Evolutionary conservation across 2,797 vertebrate genomes (phyloP), one percentile per base, ranked within the genome.

Genomic region (Enteromius argenteus): DNA sequence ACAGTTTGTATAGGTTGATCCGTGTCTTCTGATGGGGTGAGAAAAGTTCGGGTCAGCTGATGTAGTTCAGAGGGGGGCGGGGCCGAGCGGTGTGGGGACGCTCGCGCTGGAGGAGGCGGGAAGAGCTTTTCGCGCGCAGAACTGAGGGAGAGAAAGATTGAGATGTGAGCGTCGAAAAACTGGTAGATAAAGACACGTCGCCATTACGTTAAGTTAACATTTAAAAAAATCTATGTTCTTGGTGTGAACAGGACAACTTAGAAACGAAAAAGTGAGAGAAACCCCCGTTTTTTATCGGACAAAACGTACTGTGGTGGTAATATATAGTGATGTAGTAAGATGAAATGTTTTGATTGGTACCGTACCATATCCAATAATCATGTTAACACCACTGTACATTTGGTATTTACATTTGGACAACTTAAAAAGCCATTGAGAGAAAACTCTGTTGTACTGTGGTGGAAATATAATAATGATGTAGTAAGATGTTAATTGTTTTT

Each of bases 21-120:
- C 14, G 64, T 21, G 71, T 67, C 56, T 27, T 74, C 67, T 84
- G 83, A 79, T 64, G 10, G 76, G 58, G 42, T 17, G 27, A 39
- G 32, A 53, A 67, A 80, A 80, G 60, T 80, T 75, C 32, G 17
- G 67, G 42, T 69, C 39, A 37, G 37, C 42, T 49, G 76, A 42
- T 64, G 42, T 66, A 80, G 67, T 5, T 62, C 23, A 4, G 62
- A 42, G 77, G 35, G 62, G 69, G 83, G 83, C 69, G 84, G 37
- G 35, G 78, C 62, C 71, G 72, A 60, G 62, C 53, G 39, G 27
- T 39, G 66, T 21, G 19, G 75, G 71, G 69, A 66, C 17, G 42
- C 66, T 46, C 30, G 58, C 32, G n/a, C 30, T 49, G 15, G 74
- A 42, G 81, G 23, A n/a, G n/a, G n/a, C n/a, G 75, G 27, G 66